These are phyloP conservation scores for Lasioglossum leucozonium DNA, from an alignment of 2,888 invertebrate species.

Conservation along the genomic window DNA sequence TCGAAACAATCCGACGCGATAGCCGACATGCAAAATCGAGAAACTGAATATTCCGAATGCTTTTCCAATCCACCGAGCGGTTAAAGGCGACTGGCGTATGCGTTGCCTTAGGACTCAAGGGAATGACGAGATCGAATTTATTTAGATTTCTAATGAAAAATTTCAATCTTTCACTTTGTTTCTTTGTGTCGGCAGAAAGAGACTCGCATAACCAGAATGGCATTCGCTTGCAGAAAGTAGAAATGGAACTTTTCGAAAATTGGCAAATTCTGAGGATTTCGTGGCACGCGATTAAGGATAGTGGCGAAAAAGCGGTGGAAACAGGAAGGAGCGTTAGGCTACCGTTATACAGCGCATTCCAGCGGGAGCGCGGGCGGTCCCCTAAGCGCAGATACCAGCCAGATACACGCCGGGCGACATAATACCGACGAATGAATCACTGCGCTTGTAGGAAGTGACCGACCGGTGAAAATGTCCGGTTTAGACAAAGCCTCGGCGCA, in stretches of 20 bases:
- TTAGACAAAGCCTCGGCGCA: conserved; percentile 57
- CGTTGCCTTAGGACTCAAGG: background rate
- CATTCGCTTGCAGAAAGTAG: no score
- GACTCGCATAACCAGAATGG: background rate
- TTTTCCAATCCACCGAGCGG: background rate
- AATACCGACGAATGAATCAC: conserved; percentile 55
- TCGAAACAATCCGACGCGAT: background rate
- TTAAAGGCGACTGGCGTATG: background rate
- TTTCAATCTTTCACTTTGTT: no score
- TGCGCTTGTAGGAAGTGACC: conserved; percentile 55
- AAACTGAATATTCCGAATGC: no score
- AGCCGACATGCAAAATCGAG: conserved; percentile 12
- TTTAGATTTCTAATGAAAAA: background rate
- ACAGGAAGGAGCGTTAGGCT: conserved; percentile 19
- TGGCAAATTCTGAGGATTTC: background rate
- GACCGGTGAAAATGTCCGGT: conserved; percentile 56
- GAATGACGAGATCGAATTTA: background rate
- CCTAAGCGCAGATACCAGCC: conserved; percentile 41
- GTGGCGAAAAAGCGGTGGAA: background rate
- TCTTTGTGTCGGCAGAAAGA: no score
- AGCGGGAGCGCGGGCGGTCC: conserved; percentile 47
- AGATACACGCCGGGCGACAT: conserved; percentile 47
- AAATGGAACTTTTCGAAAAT: background rate
- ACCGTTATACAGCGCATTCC: conserved; percentile 54
- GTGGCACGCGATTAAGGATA: background rate